Base-by-base conservation (phyloP, 2,888 invertebrate species). In the Drosophila neotestacea region DNA sequence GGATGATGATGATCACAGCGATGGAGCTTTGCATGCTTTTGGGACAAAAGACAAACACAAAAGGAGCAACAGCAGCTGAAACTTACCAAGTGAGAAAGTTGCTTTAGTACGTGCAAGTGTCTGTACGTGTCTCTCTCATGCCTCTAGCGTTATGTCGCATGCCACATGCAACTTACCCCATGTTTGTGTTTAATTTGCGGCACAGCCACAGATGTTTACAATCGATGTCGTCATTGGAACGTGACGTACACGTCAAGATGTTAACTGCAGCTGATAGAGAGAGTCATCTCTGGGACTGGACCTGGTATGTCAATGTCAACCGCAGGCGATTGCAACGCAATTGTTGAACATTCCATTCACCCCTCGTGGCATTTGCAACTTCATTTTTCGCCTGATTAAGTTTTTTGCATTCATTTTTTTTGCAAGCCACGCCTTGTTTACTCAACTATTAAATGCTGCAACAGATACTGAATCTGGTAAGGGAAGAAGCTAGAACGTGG, bases 141-240 rank as follows among this genome's bases (percentile, higher is more conserved):
- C 30, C 46, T 30, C 7, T 46, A 13, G 30, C 47, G 13, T 1
- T n/a, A 16, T 36, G n/a, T 5, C 5, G 30, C 38, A 6, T 46
- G 42, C 27, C 41, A 1, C 47, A 34, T 54, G 50, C 27, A 42
- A 6, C 38, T 10, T 58, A 11, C 48, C 36, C 39, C 44, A 46
- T 87, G 85, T 85, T 85, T 85, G 79, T 77, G 86, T 84, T 88
- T 81, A 75, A 85, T 88, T 85, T 85, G 86, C 54, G 74, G 63
- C 73, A 48, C 72, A 64, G 71, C 70, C 85, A 74, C 68, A 77
- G 73, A 61, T 79, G 85, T 64, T 76, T 83, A 74, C 88, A 81
- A 66, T 84, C 87, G 75, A 84, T 81, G 84, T 66, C 67, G 75
- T 73, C 68, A 72, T 62, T 67, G 52, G 44, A 22, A 73, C 73